Base-by-base conservation (phyloP, 2,113 vertebrate species). In the Tetrao urogallus region DNA sequence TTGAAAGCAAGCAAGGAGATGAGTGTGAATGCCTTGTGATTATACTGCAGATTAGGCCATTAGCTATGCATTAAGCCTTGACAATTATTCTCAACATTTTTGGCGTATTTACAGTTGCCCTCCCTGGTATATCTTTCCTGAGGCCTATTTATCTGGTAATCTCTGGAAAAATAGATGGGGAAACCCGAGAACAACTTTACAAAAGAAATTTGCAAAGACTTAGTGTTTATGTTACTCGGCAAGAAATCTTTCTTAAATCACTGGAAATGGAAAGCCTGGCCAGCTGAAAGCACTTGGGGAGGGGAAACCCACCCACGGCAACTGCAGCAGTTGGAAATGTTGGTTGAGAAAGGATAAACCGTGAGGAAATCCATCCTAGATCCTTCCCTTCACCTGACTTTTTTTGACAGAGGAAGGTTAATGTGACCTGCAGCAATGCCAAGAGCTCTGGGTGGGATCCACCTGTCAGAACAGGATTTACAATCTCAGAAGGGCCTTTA, bases 21-120 rank as follows among this genome's bases (percentile, higher is more conserved):
- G 73, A 76, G 58, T 50, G 24, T 82, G 73, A 76, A 63, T 54
- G 21, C 24, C 57, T 86, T n/a, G 83, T 72, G 60, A 81, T 85
- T 73, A 87, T 84, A 73, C 34, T 79, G 76, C 64, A 82, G 58
- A 77, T 89, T 79, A 90, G 48, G 28, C 56, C 45, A 66, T 84
- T 84, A 94, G 66, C 60, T 87, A 38, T 63, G 77, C 66, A 82
- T 72, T 90, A 81, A 92, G 69, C 28, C 89, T 79, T 91, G 58
- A 89, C 67, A 84, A n/a, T 77, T 75, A 78, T 16, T 86, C 67
- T 72, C 71, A 89, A 50, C 24, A 48, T 66, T 87, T 93, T 24
- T 73, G 8, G 48, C 92, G 17, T 89, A 89, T 80, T 95, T 82
- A 73, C 27, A 70, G 66, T 82, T 94, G 56, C 10, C 11, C 61